phyloP scores from a whole-genome alignment of 1,140 invertebrate species.

The Mya arenaria region DNA sequence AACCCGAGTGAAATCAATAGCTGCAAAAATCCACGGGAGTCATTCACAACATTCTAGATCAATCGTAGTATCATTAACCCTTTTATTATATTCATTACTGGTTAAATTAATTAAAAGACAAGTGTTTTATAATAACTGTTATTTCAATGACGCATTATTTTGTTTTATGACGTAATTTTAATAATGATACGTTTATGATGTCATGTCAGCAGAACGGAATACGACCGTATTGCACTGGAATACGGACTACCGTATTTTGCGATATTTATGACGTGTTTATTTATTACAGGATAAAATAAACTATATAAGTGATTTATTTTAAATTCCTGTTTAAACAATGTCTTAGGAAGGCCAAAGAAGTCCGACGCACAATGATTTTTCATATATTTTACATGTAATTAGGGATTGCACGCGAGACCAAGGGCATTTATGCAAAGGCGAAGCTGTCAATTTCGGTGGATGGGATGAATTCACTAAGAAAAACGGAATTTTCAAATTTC shows the following conservation, averaged over 20 bases:
- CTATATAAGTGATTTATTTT: background rate
- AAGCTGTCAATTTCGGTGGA: conserved; percentile 39
- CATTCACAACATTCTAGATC: too few species aligned
- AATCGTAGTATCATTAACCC: too few species aligned
- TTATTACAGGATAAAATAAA: background rate
- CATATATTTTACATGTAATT: background rate
- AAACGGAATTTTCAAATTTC: conserved; percentile 40
- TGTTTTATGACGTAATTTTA: too few species aligned
- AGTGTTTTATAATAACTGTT: too few species aligned
- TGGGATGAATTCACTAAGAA: conserved; percentile 51
- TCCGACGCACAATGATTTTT: background rate
- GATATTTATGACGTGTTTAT: background rate
- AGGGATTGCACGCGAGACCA: conserved; percentile 36
- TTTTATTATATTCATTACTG: too few species aligned
- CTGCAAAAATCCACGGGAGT: too few species aligned
- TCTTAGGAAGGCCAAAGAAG: background rate
- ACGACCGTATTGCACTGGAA: too few species aligned
- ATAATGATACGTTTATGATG: too few species aligned
- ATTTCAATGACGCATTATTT: too few species aligned
- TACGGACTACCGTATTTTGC: background rate
- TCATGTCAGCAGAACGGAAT: too few species aligned
- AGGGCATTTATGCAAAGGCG: conserved; percentile 27
- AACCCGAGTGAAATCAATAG: too few species aligned
- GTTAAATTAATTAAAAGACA: too few species aligned
- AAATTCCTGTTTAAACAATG: background rate